These are phyloP conservation scores for Chironomus tepperi DNA, from an alignment of 1,140 invertebrate genomes.

Conservation along the genomic window DNA sequence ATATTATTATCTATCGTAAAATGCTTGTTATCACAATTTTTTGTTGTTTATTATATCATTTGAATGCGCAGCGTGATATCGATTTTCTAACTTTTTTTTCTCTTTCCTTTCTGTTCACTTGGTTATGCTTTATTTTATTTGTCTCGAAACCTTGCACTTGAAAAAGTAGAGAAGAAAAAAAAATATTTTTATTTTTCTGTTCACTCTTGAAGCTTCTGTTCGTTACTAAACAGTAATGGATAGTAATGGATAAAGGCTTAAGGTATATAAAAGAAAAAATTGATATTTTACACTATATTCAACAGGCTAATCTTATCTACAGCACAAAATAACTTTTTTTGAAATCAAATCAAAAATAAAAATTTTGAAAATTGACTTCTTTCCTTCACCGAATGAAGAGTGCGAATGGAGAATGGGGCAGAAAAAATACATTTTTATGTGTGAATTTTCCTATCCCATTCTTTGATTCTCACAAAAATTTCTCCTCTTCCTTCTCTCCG, in stretches of 20 bases:
- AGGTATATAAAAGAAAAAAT: not conserved
- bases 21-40: not conserved
- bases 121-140: not conserved
- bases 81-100: not conserved
- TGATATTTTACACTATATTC: not conserved
- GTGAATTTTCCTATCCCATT: not conserved
- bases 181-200: too few species aligned
- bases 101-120: too few species aligned
- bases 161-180: not conserved
- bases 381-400: not conserved
- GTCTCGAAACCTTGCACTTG: conserved; percentile 1
- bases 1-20: not conserved
- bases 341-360: not conserved
- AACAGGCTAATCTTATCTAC: not conserved
- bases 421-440: conserved; percentile 7
- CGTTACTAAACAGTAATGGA: too few species aligned
- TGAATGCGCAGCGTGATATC: conserved; percentile 5
- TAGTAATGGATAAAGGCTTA: too few species aligned
- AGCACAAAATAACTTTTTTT: not conserved
- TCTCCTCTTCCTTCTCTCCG: not conserved
- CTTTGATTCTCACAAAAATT: not conserved
- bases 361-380: conserved; percentile 3
- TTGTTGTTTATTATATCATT: not conserved
- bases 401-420: not conserved
- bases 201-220: too few species aligned